These are phyloP conservation scores for Ceratina japonica DNA, from an alignment of 1,140 invertebrate species.

Conservation along the genomic window DNA sequence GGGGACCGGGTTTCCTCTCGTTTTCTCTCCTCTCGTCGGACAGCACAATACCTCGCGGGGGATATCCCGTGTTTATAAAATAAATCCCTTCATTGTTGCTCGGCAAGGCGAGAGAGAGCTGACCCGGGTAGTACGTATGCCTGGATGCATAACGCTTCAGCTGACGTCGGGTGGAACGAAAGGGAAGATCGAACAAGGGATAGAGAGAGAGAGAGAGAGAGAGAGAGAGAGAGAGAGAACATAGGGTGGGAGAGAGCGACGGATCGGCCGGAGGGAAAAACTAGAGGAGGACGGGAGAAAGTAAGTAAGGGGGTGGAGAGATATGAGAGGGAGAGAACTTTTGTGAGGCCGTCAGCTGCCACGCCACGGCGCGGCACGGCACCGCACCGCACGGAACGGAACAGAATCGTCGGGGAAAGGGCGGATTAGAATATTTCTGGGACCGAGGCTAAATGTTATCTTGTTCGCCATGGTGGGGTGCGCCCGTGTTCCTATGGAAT, in stretches of 20 bases:
- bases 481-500: conserved; percentile 21
- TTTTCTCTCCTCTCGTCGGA: conserved; percentile 42
- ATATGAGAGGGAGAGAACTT: conserved; percentile 60
- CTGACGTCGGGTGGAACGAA: not conserved
- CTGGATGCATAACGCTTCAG: conserved; percentile 53
- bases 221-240: too few relatives aligned
- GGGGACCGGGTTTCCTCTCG: conserved; percentile 29
- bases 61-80: conserved; percentile 65
- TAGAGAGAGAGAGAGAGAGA: too few relatives aligned
- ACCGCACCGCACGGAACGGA: conserved; percentile 20
- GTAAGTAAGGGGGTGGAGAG: conserved; percentile 30
- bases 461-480: conserved; percentile 47
- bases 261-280: not conserved
- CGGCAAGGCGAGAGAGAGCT: conserved; percentile 50
- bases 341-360: conserved; percentile 74
- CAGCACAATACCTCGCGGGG: conserved; percentile 58
- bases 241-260: not conserved
- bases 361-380: not conserved
- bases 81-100: conserved; percentile 64
- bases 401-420: conserved; percentile 63
- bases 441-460: conserved; percentile 72
- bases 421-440: conserved; percentile 74
- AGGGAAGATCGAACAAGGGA: not conserved
- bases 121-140: conserved; percentile 17
- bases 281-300: not conserved